Conservation (phyloP, 2,797 vertebrate species). For the Discoglossus pictus region DNA sequence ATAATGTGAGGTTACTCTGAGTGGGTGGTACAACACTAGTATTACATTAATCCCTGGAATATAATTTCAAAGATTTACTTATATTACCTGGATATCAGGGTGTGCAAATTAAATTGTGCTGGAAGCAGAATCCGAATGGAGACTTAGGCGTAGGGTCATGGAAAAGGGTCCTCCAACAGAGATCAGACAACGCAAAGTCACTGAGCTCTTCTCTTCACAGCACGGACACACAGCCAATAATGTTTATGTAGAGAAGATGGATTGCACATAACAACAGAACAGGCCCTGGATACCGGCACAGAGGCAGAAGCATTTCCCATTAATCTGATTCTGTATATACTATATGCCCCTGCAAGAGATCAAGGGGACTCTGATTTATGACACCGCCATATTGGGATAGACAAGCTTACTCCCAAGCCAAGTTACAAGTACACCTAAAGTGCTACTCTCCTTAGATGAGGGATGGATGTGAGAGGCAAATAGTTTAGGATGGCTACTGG, state of each 20-base stretch:
- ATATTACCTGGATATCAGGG: conserved; percentile 12
- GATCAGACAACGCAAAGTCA: neutral
- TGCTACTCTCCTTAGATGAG: no score
- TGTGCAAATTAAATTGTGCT: neutral
- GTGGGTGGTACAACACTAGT: neutral
- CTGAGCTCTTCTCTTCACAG: conserved; percentile 9
- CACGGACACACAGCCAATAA: conserved; percentile 17
- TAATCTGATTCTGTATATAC: conserved; percentile 10
- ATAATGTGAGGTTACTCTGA: neutral
- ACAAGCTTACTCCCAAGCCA: neutral
- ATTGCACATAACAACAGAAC: conserved; percentile 24
- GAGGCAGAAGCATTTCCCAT: conserved; percentile 10
- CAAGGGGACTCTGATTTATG: conserved; percentile 7
- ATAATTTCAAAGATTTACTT: neutral
- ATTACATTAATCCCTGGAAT: neutral
- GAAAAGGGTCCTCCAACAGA: neutral
- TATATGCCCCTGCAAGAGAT: neutral
- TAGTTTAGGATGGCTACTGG: no score
- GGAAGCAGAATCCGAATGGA: neutral
- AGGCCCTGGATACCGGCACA: conserved; percentile 24
- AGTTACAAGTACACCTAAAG: no score
- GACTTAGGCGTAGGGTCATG: neutral
- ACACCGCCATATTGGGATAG: neutral
- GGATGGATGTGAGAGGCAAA: no score
- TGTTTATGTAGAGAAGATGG: conserved; percentile 38